These are phyloP conservation scores for Drusus annulatus DNA, from an alignment of 1,140 invertebrate genomes.

Conservation along the genomic window DNA sequence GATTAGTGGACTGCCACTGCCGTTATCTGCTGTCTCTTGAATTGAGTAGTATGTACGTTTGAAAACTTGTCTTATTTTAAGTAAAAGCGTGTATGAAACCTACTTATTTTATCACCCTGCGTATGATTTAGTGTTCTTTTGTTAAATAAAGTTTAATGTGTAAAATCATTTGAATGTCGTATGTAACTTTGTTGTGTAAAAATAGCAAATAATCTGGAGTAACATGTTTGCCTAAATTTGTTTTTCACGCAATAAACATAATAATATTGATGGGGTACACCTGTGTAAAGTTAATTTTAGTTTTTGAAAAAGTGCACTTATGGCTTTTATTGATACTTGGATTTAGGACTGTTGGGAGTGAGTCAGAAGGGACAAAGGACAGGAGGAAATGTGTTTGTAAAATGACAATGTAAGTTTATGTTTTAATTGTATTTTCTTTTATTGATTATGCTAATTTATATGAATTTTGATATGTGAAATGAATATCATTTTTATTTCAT, in stretches of 20 bases:
- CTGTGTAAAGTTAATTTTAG: conserved; percentile 43
- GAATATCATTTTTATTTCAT: neutral
- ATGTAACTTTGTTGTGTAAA: conserved; percentile 22
- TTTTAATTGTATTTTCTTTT: conserved; percentile 48
- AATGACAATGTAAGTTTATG: conserved; percentile 29
- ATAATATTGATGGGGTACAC: neutral
- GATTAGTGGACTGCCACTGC: too few species aligned
- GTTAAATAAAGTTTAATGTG: conserved; percentile 15
- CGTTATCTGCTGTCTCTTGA: neutral
- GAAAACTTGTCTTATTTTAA: neutral
- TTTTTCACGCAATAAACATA: conserved; percentile 15
- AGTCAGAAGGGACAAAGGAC: conserved; percentile 26
- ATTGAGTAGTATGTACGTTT: neutral
- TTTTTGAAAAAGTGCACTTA: conserved; percentile 61
- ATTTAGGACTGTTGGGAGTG: conserved; percentile 21
- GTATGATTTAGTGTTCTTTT: neutral
- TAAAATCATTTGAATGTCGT: conserved; percentile 11
- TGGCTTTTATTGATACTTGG: conserved; percentile 44
- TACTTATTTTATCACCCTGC: neutral
- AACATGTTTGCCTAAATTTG: conserved; percentile 20
- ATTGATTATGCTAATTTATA: conserved; percentile 21
- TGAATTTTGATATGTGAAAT: conserved; percentile 19
- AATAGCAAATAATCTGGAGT: conserved; percentile 1
- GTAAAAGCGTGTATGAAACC: too few species aligned
- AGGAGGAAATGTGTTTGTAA: conserved; percentile 48